These are phyloP conservation scores for Danio choprae DNA, from an alignment of 2,797 vertebrate species.

Conservation along the genomic window DNA sequence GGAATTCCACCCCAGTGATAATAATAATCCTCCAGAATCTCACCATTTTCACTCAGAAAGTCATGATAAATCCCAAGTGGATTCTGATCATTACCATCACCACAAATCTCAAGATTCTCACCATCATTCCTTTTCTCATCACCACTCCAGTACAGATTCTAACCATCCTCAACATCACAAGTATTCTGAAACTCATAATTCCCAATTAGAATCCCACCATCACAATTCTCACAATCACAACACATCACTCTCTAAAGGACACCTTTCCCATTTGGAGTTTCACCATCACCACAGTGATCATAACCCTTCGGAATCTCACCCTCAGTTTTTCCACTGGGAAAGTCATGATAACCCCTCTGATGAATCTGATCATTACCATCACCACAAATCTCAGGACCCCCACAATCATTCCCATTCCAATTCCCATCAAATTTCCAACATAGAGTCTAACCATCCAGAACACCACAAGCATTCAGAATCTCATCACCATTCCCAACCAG, in stretches of 20 bases:
- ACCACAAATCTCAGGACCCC: slow-evolving; percentile 25
- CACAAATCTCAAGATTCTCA: slow-evolving; percentile 34
- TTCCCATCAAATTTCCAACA: slow-evolving; percentile 21
- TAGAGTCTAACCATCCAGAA: background rate
- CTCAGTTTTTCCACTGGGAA: slow-evolving; percentile 35
- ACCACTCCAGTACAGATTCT: slow-evolving; percentile 22
- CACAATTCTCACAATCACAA: slow-evolving; percentile 7
- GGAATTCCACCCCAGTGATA: slow-evolving; percentile 23
- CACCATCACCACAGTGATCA: slow-evolving; percentile 8
- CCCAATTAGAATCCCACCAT: slow-evolving; percentile 44
- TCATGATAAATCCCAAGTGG: background rate
- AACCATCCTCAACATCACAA: slow-evolving; percentile 28
- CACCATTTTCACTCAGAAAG: slow-evolving; percentile 20
- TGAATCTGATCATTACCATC: slow-evolving; percentile 23
- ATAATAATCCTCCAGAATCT: slow-evolving; percentile 11
- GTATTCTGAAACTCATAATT: slow-evolving; percentile 40
- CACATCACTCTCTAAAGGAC: no score
- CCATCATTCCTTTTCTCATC: slow-evolving; percentile 32
- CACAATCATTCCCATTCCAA: slow-evolving; percentile 28
- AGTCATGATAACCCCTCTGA: background rate
- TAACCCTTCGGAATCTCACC: slow-evolving; percentile 24
- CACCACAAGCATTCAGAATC: slow-evolving; percentile 25
- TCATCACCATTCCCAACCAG: slow-evolving; percentile 4
- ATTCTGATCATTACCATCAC: slow-evolving; percentile 16
- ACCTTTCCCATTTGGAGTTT: no score